Percentiles rank a stretch among this genome's conserved stretches.
phyloP scores from a whole-genome alignment of 2,888 invertebrate genomes.

The Nemotelus nigrinus region DNA sequence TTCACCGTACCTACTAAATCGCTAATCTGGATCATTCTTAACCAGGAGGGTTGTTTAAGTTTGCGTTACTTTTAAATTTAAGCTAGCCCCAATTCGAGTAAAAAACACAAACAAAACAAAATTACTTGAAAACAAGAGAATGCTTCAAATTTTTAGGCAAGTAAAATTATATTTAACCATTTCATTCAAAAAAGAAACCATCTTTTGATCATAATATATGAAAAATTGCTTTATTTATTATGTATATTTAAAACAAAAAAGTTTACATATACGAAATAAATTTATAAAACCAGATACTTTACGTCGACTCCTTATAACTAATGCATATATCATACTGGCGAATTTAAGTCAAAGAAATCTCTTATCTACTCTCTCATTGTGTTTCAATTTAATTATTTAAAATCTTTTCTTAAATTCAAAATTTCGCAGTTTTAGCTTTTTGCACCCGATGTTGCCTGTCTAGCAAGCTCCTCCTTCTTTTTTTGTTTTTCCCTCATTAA shows the following conservation, averaged over 20 bases:
- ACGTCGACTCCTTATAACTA: conserved; percentile 4
- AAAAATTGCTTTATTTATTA: conserved; percentile 45
- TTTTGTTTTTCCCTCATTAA: conserved; percentile 88
- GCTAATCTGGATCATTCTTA: too few species aligned
- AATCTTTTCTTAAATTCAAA: conserved; percentile 17
- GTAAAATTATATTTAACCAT: too few species aligned
- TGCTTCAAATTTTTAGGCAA: too few species aligned
- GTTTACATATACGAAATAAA: conserved; percentile 40
- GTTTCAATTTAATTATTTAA: background rate
- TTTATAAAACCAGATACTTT: conserved; percentile 45
- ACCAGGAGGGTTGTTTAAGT: too few species aligned
- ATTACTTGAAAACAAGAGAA: too few species aligned
- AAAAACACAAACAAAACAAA: too few species aligned
- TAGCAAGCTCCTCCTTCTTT: conserved; percentile 70
- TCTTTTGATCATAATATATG: background rate
- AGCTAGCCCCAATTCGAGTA: too few species aligned
- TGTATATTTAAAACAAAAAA: conserved; percentile 39
- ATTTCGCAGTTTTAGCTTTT: conserved; percentile 26
- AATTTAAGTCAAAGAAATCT: conserved; percentile 14
- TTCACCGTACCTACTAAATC: too few species aligned
- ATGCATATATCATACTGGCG: conserved; percentile 8
- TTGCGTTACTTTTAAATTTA: too few species aligned
- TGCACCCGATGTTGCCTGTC: background rate
- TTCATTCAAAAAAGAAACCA: too few species aligned
- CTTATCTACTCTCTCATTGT: conserved; percentile 31